A percentile compares a stretch with the other conserved stretches of the same genome.
phyloP scores from a whole-genome alignment of 2,797 vertebrate genomes.

The Rhabdophis nuchalis region DNA sequence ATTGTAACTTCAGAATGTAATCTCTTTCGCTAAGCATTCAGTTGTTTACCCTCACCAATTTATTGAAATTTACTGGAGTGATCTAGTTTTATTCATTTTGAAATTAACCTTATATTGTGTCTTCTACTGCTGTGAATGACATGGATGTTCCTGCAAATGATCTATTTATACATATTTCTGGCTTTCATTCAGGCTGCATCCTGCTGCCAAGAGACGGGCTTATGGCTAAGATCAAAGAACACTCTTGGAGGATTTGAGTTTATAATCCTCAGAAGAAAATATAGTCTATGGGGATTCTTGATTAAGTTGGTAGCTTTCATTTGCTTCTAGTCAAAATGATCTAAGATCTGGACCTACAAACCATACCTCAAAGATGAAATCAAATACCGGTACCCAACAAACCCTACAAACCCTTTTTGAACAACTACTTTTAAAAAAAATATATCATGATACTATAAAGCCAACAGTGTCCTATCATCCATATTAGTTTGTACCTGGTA shows the following conservation, averaged over 20 bases:
- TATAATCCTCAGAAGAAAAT: neutral
- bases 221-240: conserved; percentile 12
- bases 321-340: neutral
- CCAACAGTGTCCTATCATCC: neutral
- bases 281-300: conserved; percentile 17
- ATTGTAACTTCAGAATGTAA: neutral
- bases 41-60: neutral
- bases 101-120: conserved; percentile 1
- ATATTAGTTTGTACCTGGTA: neutral
- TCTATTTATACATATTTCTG: neutral
- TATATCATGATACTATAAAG: neutral
- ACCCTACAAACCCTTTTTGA: neutral
- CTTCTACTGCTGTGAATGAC: conserved; percentile 12
- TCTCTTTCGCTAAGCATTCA: conserved; percentile 18
- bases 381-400: neutral
- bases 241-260: neutral
- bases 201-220: neutral
- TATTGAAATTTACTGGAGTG: rapidly evolving
- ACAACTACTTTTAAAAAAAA: neutral
- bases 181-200: neutral
- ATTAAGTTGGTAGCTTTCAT: conserved; percentile 10
- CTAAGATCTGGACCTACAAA: neutral
- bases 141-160: neutral
- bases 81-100: neutral
- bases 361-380: neutral